A percentile compares a stretch with the other conserved stretches of the same genome.
These are phyloP conservation scores for Gulo gulo DNA, from an alignment of 2,113 vertebrate species.

Conservation along the genomic window DNA sequence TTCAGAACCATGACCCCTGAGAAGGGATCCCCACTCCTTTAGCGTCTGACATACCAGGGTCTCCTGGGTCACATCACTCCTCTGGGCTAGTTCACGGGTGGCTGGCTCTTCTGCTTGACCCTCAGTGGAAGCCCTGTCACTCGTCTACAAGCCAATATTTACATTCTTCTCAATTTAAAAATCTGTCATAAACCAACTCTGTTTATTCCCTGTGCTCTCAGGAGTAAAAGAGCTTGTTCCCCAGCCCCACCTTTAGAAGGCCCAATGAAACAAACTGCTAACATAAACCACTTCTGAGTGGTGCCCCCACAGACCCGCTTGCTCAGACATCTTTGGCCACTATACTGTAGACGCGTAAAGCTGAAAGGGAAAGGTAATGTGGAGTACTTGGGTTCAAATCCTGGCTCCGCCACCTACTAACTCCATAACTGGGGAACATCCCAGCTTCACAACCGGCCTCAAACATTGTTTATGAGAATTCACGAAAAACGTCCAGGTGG, in stretches of 20 bases:
- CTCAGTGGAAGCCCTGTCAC: neutral
- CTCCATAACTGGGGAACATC: neutral
- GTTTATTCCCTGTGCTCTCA: neutral
- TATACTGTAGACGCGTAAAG: too few relatives aligned
- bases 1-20: neutral
- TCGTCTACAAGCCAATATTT: neutral
- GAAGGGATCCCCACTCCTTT: neutral
- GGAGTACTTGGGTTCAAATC: neutral
- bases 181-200: neutral
- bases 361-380: neutral
- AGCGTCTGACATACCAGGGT: neutral
- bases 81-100: too few relatives aligned
- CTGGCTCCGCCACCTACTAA: neutral
- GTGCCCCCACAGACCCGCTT: neutral
- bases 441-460: neutral
- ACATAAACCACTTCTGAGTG: neutral
- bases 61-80: neutral
- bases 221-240: neutral
- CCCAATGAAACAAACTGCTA: neutral
- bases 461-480: neutral
- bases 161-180: neutral
- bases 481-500: neutral
- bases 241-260: neutral
- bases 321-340: neutral
- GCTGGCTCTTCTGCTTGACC: neutral